Evolutionary conservation across 2,113 vertebrate species (phyloP), one percentile per base, ranked within the genome.

Genomic region (Dipodomys stephensi): DNA sequence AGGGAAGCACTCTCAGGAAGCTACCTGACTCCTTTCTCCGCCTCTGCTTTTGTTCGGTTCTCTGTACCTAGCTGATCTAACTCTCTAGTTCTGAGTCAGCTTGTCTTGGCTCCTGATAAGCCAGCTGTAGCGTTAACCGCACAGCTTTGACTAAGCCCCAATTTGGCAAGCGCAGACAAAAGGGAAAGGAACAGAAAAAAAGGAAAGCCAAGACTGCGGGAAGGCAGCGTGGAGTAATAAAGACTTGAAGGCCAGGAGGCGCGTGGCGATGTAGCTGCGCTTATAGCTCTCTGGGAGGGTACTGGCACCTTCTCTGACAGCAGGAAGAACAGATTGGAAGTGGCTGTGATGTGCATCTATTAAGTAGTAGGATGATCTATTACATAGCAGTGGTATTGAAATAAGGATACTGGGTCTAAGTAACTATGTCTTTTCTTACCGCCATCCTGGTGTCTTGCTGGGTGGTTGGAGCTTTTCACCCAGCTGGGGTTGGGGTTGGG

Each of bases 21-120:
- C n/a, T 20, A n/a, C 35, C 72, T 90, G 27, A 25, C 30, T 27
- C 30, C 4, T 3, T 30, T n/a, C 12, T 65, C 44, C 13, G 2
- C 25, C 8, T 39, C 46, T 39, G 65, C 46, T 82, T 95, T 32
- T 68, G 30, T 67, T 88, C 4, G 2, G 28, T 39, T 86, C 80
- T 83, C 22, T n/a, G 57, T 22, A 49, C 9, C 9, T 3, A 7
- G 30, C 64, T 90, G 72, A n/a, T 46, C 46, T 1, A n/a, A 30
- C 44, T 89, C 27, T 92, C 32, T n/a, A 27, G 23, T 83, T 90
- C n/a, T 85, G 78, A 85, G 91, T 97, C 87, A 95, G 71, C 39
- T 9, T 46, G 81, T 89, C 27, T 22, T 88, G 71, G 83, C 87
- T 95, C 87, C 22, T 78, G 64, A 90, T 15, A 39, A 87, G 74